Evolutionary conservation across 2,888 invertebrate species (phyloP), one percentile per base, ranked within the genome.

Genomic region (Norana najaformis): DNA sequence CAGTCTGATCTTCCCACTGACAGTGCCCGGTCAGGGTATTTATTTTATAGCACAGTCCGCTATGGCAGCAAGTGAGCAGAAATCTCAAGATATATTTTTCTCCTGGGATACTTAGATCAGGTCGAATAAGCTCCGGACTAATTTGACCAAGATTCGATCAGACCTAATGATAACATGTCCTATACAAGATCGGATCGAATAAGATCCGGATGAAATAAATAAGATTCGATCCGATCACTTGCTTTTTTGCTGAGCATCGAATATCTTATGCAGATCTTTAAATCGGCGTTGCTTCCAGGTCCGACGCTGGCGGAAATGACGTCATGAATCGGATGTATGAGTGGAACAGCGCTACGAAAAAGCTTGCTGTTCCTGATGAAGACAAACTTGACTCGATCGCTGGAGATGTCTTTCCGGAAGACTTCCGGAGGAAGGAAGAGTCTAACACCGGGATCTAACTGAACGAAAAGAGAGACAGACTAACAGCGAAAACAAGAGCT

Each of bases 301-400:
- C 85, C 85, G 18, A 85, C 85, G 36, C 85, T 37, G 6, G 85
- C 85, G 85, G 85, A 85, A 36, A 85, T 85, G 85, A 85, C 85
- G 85, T 85, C 37, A 35, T 85, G 85, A 35, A 38, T 37, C 16
- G 88, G 38, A 41, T 39, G 30, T 23, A 41, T 30, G 30, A 47
- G 53, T 39, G 89, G 53, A 38, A 35, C 53, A 13, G 82, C 88
- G 16, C 83, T 83, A 38, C 82, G 91, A 83, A 85, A 91, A 20
- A 91, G 88, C 88, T 91, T 91, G 30, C 90, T 47, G 38, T 41
- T 88, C 89, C 88, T 83, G 90, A 91, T 90, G 88, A 90, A 90
- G 82, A 91, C 34, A 83, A 91, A 91, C 89, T 90, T 90, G 39
- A 90, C 89, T n/a, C 91, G 88, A 18, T 91, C 90, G 35, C 88